These are phyloP conservation scores for Spilogale gracilis DNA, from an alignment of 2,113 vertebrate species.

Conservation along the genomic window DNA sequence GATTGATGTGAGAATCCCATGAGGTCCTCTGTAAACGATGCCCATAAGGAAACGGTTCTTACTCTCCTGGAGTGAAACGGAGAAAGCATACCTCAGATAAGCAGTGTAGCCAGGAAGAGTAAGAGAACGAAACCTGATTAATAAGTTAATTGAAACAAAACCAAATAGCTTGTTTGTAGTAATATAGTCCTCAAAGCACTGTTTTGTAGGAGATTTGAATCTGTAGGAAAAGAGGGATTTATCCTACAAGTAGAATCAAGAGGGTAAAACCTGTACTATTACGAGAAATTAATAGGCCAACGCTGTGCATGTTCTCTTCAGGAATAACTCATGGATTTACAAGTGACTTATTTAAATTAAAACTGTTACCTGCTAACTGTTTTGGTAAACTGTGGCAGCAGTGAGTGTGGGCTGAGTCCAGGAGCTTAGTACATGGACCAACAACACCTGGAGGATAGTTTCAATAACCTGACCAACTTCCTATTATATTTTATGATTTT, in stretches of 20 bases:
- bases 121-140: no score
- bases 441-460: not conserved
- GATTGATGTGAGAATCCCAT: not conserved
- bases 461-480: not conserved
- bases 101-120: no score
- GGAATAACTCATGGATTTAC: not conserved
- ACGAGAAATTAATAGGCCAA: not conserved
- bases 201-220: not conserved
- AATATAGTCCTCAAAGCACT: not conserved
- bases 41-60: rapidly evolving
- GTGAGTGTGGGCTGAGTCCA: not conserved
- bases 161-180: not conserved
- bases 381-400: not conserved
- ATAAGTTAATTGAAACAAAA: not conserved
- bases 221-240: not conserved
- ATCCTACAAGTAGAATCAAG: not conserved
- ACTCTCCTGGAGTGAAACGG: not conserved
- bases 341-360: not conserved
- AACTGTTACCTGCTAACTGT: not conserved
- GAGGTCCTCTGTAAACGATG: not conserved
- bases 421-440: rapidly evolving
- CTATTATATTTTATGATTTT: no score
- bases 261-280: not conserved
- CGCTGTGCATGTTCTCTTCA: not conserved
- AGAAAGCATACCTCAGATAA: not conserved